Conservation (phyloP, 1,140 invertebrate species). For the Hypsibius dujardini region DNA sequence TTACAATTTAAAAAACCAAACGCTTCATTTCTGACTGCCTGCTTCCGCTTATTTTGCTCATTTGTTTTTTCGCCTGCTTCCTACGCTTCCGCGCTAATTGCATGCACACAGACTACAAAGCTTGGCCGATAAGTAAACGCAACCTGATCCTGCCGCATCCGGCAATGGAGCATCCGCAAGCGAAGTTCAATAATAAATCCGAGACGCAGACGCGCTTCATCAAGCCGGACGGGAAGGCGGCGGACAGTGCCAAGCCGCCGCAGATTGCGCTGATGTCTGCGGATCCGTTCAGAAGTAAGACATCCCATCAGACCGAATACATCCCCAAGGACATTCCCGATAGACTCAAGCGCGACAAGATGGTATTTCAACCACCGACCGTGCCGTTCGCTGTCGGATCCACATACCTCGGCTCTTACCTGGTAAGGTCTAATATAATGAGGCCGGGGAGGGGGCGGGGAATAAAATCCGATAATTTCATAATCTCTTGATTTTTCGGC, state of each 20-base stretch:
- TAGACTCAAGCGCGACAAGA: background rate
- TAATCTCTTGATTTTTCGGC: too few relatives aligned
- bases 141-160: background rate
- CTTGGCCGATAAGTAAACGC: background rate
- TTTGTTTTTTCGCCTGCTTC: too few relatives aligned
- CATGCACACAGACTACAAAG: background rate
- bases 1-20: too few relatives aligned
- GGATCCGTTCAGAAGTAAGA: background rate
- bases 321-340: background rate
- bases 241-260: background rate
- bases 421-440: background rate
- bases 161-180: background rate
- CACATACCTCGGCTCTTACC: background rate
- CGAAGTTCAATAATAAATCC: background rate
- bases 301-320: background rate
- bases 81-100: too few relatives aligned
- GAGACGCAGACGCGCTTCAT: constrained; percentile 7
- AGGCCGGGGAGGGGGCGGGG: too few relatives aligned
- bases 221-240: background rate
- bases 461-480: too few relatives aligned
- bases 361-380: background rate
- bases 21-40: too few relatives aligned
- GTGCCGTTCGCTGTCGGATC: background rate
- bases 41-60: too few relatives aligned
- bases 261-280: background rate